Evolutionary conservation across 1,140 invertebrate genomes (phyloP), one percentile per base, ranked within the genome.

Genomic region (Coenobita brevimanus): DNA sequence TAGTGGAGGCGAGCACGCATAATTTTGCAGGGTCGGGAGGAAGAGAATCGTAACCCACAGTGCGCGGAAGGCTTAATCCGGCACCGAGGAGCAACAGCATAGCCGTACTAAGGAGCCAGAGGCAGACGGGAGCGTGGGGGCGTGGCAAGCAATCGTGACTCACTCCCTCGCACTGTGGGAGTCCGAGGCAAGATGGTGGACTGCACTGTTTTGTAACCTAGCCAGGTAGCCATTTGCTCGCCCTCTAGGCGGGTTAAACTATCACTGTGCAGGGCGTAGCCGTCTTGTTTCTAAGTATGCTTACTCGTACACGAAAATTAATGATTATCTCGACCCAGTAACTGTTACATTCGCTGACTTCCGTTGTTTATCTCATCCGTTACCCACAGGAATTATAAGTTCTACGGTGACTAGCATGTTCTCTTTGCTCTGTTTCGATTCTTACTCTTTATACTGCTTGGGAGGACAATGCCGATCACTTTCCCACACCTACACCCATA

Each of bases 81-180:
- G 78, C 57, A 64, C 57, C 27, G 36, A 24, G 21, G 41, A 57
- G 57, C 78, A 81, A 64, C 24, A 64, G 38, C 6, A 41, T n/a
- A 41, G 21, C 3, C n/a, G 38, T 57, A 81, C 60, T 2, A 60
- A 64, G 36, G 17, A 33, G 38, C 73, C 30, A 13, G 24, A 27
- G 57, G 71, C 38, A 62, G 54, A 76, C 2, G 71, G 41, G 71
- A 60, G 30, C 57, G 73, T 17, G 50, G 50, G 54, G 73, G 54
- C 62, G 71, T 76, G 82, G 50, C 82, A 85, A 38, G 82, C 82
- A 78, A 21, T 60, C 71, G 50, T 62, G 46, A 62, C 71, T 83
- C 81, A 73, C 67, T 54, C 36, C 46, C 75, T 50, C 30, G 41
- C 50, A 76, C 73, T 60, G 33, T 62, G 82, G 73, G 50, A 41